Evolutionary conservation across 2,797 vertebrate genomes (phyloP).

Genomic region (Sorex maritimensis): DNA sequence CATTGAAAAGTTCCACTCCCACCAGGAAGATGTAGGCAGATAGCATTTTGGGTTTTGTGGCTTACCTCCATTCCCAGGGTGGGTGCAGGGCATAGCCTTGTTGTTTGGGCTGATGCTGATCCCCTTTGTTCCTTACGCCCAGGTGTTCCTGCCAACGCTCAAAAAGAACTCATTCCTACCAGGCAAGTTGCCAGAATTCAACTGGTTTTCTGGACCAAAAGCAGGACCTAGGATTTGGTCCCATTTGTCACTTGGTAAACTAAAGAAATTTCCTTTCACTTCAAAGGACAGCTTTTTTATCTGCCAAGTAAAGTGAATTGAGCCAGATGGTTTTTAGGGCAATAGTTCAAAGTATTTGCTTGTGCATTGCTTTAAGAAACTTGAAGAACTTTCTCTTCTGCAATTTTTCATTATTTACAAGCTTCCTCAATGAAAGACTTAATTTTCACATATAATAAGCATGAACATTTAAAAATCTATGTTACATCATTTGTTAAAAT

Average conservation of each 20-base stretch:
- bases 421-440: slow-evolving; percentile 24
- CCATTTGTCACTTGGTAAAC: neutral
- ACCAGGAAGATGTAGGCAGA: neutral
- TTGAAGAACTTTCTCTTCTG: slow-evolving; percentile 52
- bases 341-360: slow-evolving; percentile 55
- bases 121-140: neutral
- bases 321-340: slow-evolving; percentile 14
- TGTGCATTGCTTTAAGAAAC: slow-evolving; percentile 49
- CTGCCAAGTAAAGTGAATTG: slow-evolving; percentile 39
- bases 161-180: neutral
- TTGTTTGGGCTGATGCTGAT: neutral
- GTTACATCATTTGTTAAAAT: slow-evolving; percentile 43
- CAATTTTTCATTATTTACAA: slow-evolving; percentile 55
- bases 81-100: too few relatives aligned
- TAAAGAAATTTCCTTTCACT: slow-evolving; percentile 16
- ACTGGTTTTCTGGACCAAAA: neutral
- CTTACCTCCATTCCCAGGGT: neutral
- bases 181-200: neutral
- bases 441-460: slow-evolving; percentile 48
- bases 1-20: neutral
- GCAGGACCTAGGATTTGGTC: neutral
- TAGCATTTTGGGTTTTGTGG: neutral
- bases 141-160: neutral
- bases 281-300: slow-evolving; percentile 2
- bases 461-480: neutral